Percentiles rank a stretch among this genome's conserved stretches.
These are phyloP conservation scores for Perizoma affinitatum DNA, from an alignment of 2,888 invertebrate genomes.

Conservation along the genomic window DNA sequence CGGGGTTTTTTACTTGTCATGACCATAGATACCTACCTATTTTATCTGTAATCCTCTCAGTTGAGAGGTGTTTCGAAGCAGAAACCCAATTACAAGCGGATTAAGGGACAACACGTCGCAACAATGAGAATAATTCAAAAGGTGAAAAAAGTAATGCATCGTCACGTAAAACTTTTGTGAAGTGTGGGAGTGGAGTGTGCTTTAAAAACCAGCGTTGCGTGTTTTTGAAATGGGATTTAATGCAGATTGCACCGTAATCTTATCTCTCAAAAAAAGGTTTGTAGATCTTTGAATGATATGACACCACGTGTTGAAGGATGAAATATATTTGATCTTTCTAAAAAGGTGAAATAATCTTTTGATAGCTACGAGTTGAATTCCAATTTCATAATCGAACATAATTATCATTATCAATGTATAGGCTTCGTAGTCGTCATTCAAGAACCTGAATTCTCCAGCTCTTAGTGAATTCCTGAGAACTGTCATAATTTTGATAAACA, in stretches of 20 bases:
- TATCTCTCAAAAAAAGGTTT: constrained; percentile 68
- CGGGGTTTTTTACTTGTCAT: constrained; percentile 1
- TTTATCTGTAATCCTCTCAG: constrained; percentile 35
- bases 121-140: constrained; percentile 60
- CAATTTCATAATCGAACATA: no score
- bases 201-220: constrained; percentile 79
- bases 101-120: constrained; percentile 66
- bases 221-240: constrained; percentile 76
- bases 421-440: neutral
- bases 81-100: constrained; percentile 67
- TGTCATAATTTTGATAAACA: no score
- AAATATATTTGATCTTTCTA: constrained; percentile 32
- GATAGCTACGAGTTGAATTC: neutral
- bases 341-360: neutral
- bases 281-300: constrained; percentile 65
- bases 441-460: no score
- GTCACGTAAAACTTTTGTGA: constrained; percentile 66
- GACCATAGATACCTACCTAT: constrained; percentile 1
- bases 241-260: constrained; percentile 73
- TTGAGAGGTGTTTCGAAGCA: constrained; percentile 44
- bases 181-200: constrained; percentile 75
- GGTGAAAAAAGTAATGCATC: constrained; percentile 47
- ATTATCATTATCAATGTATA: no score
- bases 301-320: constrained; percentile 56
- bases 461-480: no score